These are phyloP conservation scores for Saturnia japonica DNA, from an alignment of 2,888 invertebrate species.

Conservation along the genomic window DNA sequence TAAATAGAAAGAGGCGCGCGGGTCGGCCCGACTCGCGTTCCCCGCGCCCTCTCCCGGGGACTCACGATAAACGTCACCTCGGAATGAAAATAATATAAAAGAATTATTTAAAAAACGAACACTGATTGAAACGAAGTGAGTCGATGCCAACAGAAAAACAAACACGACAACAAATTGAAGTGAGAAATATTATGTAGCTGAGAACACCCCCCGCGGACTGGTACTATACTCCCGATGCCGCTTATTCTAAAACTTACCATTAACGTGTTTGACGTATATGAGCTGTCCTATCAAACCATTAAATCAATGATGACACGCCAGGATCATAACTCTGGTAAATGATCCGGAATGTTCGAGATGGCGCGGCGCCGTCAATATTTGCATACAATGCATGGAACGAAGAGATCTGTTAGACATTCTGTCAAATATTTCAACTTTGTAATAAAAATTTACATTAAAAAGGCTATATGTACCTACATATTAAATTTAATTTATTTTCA, in stretches of 20 bases:
- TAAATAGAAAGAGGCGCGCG: slow-evolving; percentile 63
- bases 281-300: slow-evolving; percentile 58
- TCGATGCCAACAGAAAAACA: slow-evolving; percentile 68
- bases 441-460: background rate
- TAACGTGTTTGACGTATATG: slow-evolving; percentile 68
- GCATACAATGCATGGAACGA: slow-evolving; percentile 70
- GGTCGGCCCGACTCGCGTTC: slow-evolving; percentile 32
- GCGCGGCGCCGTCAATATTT: slow-evolving; percentile 60
- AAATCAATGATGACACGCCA: slow-evolving; percentile 51
- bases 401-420: slow-evolving; percentile 54
- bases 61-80: slow-evolving; percentile 76
- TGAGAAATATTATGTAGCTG: slow-evolving; percentile 75
- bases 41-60: slow-evolving; percentile 64
- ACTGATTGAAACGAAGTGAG: slow-evolving; percentile 72
- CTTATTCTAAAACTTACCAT: slow-evolving; percentile 50
- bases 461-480: background rate
- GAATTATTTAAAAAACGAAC: slow-evolving; percentile 51
- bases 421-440: slow-evolving; percentile 39
- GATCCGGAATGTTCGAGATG: slow-evolving; percentile 58
- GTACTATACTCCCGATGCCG: slow-evolving; percentile 38
- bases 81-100: slow-evolving; percentile 75
- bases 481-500: background rate
- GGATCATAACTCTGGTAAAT: slow-evolving; percentile 68
- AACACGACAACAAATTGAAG: slow-evolving; percentile 73
- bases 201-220: slow-evolving; percentile 64